Evolutionary conservation across 2,888 invertebrate species (phyloP), one percentile per base, ranked within the genome.

Genomic region (Leucania comma): DNA sequence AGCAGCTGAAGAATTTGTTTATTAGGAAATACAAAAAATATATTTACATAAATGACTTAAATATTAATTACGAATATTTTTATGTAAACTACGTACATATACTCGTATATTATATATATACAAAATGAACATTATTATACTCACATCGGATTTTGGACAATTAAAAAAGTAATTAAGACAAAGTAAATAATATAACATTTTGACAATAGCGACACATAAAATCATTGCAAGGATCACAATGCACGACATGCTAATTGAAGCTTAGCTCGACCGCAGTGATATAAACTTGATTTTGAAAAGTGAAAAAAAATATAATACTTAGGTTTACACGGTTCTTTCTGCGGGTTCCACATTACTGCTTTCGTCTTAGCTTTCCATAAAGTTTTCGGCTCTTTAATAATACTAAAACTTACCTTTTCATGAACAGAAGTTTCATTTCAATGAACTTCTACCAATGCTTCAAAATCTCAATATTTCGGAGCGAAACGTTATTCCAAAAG

Each of bases 401-500:
- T 48, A 75, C 65, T 54, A 50, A 68, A 70, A 70, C 50, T 46
- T 35, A 12, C 24, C 57, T 78, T 78, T 77, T 78, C 78, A 58
- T 38, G 46, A 53, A 71, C 35, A 57, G 26, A 38, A 78, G 48
- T 79, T 63, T 42, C 50, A 14, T 60, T 63, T 50, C 26, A 79
- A 53, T 51, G 32, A 35, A 61, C 9, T 60, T 65, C 32, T 26
- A 42, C 56, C 51, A 65, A 53, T 74, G 29, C 38, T 35, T 53
- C 32, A 66, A 66, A 71, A 59, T 81, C 71, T 64, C 74, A 58
- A 75, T 70, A 78, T 75, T 79, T 70, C 48, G 51, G 48, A 56
- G 26, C 26, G 63, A 68, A 70, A 54, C 20, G 61, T 58, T 68
- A 63, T 59, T 24, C 22, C 14, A 60, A 73, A 72, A 70, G 60